These are phyloP conservation scores for Carapus acus DNA, from an alignment of 2,797 vertebrate species.

Conservation along the genomic window DNA sequence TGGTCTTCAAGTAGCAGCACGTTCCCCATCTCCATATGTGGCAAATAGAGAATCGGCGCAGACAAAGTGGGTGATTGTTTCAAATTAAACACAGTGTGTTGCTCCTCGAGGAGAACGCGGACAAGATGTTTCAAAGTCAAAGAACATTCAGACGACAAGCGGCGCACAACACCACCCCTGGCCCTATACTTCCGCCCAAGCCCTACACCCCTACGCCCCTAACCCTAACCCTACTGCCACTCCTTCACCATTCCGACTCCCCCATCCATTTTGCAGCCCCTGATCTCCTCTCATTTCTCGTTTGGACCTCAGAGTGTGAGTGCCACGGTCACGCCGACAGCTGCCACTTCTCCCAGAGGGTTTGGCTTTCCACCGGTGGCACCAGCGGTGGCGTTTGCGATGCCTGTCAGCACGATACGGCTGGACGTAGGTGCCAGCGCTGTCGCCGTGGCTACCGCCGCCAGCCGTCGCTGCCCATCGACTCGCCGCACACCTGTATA, in stretches of 20 bases:
- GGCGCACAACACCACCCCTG: too few relatives aligned
- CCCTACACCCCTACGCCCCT: too few relatives aligned
- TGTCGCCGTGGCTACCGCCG: constrained; percentile 79
- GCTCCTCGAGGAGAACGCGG: too few relatives aligned
- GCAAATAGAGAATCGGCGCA: not conserved
- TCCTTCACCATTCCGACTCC: not conserved
- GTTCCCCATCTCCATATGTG: too few relatives aligned
- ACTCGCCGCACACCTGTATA: constrained; percentile 75
- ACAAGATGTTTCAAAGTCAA: not conserved
- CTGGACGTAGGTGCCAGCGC: constrained; percentile 80
- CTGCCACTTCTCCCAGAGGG: constrained; percentile 79
- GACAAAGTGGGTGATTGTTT: not conserved
- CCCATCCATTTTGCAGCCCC: too few relatives aligned
- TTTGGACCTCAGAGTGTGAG: constrained; percentile 72
- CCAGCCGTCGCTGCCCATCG: constrained; percentile 66
- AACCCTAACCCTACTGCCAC: not conserved
- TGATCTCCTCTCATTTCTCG: not conserved
- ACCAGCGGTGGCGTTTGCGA: constrained; percentile 79
- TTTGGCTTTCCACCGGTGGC: constrained; percentile 76
- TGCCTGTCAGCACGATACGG: constrained; percentile 79
- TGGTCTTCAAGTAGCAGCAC: not conserved
- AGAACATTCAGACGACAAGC: too few relatives aligned
- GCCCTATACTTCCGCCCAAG: too few relatives aligned
- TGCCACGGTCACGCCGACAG: constrained; percentile 80
- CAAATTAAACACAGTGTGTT: too few relatives aligned